Percentiles rank a stretch among this genome's conserved stretches.
phyloP scores from a whole-genome alignment of 2,888 invertebrate species.

The Latheticus oryzae region DNA sequence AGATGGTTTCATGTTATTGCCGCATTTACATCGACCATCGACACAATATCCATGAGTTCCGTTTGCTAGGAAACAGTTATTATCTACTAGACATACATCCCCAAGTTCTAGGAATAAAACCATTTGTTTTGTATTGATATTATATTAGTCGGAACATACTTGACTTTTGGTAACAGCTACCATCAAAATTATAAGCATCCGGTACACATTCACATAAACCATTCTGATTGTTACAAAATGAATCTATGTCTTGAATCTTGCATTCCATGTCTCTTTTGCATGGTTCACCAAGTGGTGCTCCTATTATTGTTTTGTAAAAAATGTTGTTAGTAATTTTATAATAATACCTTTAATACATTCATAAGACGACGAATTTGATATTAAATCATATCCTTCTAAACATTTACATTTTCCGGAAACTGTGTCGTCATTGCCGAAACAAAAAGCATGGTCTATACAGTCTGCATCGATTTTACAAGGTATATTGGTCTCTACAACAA shows the following conservation, averaged over 20 bases:
- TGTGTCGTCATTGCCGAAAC: constrained; percentile 57
- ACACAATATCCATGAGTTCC: constrained; percentile 56
- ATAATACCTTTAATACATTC: constrained; percentile 62
- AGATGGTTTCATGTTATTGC: constrained; percentile 51
- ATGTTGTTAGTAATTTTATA: constrained; percentile 52
- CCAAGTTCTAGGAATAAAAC: constrained; percentile 52
- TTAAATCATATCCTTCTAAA: constrained; percentile 61
- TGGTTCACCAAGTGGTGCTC: no score
- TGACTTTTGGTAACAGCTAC: constrained; percentile 1
- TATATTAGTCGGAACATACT: not conserved
- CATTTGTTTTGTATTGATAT: not conserved
- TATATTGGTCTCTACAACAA: constrained; percentile 50
- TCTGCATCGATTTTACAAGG: constrained; percentile 56
- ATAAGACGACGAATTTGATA: constrained; percentile 61
- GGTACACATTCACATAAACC: not conserved
- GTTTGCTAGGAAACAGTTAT: constrained; percentile 57
- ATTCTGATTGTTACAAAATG: no score
- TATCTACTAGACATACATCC: constrained; percentile 55
- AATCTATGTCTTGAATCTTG: constrained; percentile 1
- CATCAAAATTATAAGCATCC: not conserved
- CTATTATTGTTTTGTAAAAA: constrained; percentile 59
- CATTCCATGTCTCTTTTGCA: constrained; percentile 42
- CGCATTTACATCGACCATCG: constrained; percentile 58
- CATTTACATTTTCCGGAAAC: constrained; percentile 63
- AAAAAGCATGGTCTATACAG: constrained; percentile 60